Conservation (phyloP, 2,888 invertebrate species). For the Tuberolachnus salignus region DNA sequence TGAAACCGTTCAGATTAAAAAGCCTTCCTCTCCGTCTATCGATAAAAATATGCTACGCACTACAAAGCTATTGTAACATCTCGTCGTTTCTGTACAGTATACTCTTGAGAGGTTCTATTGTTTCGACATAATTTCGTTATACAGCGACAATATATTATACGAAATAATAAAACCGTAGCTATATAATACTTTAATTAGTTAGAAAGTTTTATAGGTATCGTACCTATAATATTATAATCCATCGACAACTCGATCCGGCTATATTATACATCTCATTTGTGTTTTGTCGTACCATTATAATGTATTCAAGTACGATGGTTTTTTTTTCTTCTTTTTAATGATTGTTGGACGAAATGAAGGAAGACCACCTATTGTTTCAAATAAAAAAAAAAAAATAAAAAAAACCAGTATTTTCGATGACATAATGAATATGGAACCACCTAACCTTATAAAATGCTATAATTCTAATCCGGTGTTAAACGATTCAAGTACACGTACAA, state of each 20-base stretch:
- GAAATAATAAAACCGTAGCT: background rate
- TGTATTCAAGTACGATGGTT: background rate
- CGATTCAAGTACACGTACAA: background rate
- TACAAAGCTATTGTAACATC: too few species aligned
- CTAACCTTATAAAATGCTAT: background rate
- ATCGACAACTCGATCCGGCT: background rate
- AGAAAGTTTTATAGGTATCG: constrained; percentile 1
- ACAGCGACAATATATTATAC: too few species aligned
- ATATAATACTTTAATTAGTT: background rate
- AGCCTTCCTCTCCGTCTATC: too few species aligned
- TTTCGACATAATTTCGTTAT: too few species aligned
- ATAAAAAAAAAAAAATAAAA: too few species aligned
- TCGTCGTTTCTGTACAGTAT: too few species aligned
- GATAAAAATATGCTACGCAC: too few species aligned
- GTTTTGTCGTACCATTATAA: background rate
- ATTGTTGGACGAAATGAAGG: background rate
- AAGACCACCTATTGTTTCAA: constrained; percentile 29
- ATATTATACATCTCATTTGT: background rate
- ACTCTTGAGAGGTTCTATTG: too few species aligned
- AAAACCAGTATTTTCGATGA: constrained; percentile 2
- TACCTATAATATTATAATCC: background rate
- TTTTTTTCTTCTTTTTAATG: constrained; percentile 11
- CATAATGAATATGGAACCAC: background rate
- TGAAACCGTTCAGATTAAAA: background rate
- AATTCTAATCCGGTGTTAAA: constrained; percentile 7